phyloP scores from a whole-genome alignment of 2,797 vertebrate species.

The Euphonia xanthogaster region DNA sequence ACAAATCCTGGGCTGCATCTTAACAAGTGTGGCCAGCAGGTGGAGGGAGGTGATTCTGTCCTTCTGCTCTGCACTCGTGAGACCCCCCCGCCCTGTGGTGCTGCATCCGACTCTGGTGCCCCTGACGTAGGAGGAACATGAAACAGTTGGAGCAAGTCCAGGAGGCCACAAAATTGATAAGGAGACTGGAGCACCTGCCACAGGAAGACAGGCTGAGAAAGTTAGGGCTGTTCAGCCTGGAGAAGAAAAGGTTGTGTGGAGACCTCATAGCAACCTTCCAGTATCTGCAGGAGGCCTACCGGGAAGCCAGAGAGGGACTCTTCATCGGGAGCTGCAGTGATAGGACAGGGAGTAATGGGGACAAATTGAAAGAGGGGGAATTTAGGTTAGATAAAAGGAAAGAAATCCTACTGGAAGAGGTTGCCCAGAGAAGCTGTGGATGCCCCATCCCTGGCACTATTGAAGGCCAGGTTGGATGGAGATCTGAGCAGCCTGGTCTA shows the following conservation, averaged over 20 bases:
- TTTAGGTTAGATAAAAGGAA: background rate
- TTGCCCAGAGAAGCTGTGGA: background rate
- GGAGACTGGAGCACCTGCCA: accelerated
- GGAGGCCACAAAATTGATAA: background rate
- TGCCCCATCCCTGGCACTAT: background rate
- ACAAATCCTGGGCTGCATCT: background rate
- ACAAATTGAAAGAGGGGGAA: background rate
- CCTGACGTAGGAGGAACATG: background rate
- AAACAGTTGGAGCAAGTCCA: background rate
- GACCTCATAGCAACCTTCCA: background rate
- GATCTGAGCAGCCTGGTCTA: background rate
- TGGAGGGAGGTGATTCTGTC: background rate
- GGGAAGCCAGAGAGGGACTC: background rate
- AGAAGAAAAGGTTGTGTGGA: background rate
- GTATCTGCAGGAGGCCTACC: background rate
- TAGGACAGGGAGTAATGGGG: background rate
- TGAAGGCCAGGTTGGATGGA: background rate
- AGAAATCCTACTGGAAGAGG: background rate
- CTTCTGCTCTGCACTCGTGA: background rate
- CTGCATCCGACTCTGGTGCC: background rate
- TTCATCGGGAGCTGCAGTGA: background rate
- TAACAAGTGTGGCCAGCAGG: background rate
- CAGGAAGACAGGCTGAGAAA: background rate
- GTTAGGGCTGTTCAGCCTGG: background rate
- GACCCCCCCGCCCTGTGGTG: background rate